Evolutionary conservation across 2,113 vertebrate species (phyloP).

Genomic region (Rattus rattus): DNA sequence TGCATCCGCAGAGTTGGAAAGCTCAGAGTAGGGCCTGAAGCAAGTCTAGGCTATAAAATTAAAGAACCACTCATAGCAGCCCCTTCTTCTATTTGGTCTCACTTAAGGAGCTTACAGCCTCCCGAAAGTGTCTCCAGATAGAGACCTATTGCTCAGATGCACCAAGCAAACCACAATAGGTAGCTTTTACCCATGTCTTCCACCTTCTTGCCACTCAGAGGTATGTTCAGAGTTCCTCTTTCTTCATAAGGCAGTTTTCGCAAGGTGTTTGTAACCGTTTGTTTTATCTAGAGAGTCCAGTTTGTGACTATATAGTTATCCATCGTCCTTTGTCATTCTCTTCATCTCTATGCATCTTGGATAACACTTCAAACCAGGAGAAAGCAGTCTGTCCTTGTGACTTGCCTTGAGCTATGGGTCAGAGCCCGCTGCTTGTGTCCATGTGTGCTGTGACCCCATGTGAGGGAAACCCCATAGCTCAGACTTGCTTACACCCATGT

Average conservation of each 20-base stretch:
- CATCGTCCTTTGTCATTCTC: neutral
- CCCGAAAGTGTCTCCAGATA: neutral
- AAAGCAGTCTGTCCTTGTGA: neutral
- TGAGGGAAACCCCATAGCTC: neutral
- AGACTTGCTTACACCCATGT: neutral
- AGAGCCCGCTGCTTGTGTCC: neutral
- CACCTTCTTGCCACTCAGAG: neutral
- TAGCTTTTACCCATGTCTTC: neutral
- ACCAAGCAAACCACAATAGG: neutral
- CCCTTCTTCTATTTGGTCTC: too few relatives aligned
- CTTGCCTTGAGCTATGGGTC: neutral
- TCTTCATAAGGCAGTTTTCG: neutral
- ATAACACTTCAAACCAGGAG: neutral
- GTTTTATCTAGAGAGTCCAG: neutral
- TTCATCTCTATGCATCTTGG: slow-evolving; percentile 6
- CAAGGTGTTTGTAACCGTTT: neutral
- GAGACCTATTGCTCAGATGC: neutral
- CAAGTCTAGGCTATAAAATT: neutral
- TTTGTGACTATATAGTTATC: neutral
- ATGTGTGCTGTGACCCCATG: neutral
- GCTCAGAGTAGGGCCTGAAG: neutral
- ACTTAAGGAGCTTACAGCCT: neutral
- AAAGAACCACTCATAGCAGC: neutral
- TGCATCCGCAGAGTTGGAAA: neutral
- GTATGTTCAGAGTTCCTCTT: slow-evolving; percentile 23